Evolutionary conservation across 30 jellyfish, hydroid and myxozoan species (phyloP).

Genomic region (Cassiopea andromeda): DNA sequence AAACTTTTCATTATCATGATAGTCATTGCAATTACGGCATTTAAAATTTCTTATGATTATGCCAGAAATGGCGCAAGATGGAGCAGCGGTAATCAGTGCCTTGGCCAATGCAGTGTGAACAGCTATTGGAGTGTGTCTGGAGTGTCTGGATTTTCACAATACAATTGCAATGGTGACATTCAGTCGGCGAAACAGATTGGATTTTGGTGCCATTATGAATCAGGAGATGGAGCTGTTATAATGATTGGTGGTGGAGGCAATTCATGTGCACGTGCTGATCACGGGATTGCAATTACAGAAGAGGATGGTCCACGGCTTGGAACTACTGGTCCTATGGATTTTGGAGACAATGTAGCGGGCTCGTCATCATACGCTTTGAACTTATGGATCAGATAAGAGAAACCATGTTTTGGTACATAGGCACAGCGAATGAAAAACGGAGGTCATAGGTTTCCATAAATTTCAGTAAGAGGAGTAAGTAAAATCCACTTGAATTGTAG

Average conservation of each 20-base stretch:
- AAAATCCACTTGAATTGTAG: no score
- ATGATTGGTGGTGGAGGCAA: conserved; percentile 45
- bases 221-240: conserved; percentile 29
- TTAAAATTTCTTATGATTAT: no score
- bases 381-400: conserved; percentile 13
- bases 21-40: no score
- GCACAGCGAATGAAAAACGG: neutral
- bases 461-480: neutral
- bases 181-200: neutral
- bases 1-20: no score
- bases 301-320: conserved; percentile 9
- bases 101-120: conserved; percentile 1
- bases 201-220: conserved; percentile 33
- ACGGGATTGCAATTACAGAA: conserved; percentile 31
- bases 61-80: conserved; percentile 12
- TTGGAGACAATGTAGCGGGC: neutral
- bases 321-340: neutral
- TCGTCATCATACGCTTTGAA: conserved; percentile 3
- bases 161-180: conserved; percentile 11
- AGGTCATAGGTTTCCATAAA: neutral
- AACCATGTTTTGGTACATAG: neutral
- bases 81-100: conserved; percentile 1
- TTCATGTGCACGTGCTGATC: conserved; percentile 41
- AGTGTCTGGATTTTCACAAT: conserved; percentile 31
- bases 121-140: conserved; percentile 11